These are phyloP conservation scores for Apamea monoglypha DNA, from an alignment of 2,888 invertebrate genomes.

Conservation along the genomic window DNA sequence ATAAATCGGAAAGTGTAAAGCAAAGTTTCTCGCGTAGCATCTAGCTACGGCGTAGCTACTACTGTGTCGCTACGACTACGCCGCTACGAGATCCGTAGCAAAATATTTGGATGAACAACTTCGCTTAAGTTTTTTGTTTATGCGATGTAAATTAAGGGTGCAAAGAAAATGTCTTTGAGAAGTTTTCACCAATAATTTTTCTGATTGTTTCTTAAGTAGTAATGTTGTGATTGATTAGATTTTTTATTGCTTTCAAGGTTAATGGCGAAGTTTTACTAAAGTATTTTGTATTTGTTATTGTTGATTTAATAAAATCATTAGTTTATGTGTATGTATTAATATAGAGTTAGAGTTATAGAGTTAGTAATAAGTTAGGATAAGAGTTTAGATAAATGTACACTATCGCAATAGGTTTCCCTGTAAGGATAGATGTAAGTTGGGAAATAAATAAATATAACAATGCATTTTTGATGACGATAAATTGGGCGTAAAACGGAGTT, in stretches of 20 bases:
- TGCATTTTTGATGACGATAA: background rate
- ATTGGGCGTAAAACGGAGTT: background rate
- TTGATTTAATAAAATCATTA: background rate
- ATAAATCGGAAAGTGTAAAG: constrained; percentile 49
- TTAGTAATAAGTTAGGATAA: too few species aligned
- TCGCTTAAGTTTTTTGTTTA: constrained; percentile 28
- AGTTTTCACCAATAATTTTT: constrained; percentile 22
- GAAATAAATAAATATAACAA: too few species aligned
- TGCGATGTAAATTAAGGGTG: constrained; percentile 39
- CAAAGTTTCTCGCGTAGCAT: constrained; percentile 39
- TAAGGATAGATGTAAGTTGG: too few species aligned
- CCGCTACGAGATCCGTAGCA: constrained; percentile 45
- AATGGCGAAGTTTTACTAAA: constrained; percentile 13
- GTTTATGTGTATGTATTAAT: too few species aligned
- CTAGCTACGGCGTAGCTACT: constrained; percentile 21
- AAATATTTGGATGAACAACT: constrained; percentile 43
- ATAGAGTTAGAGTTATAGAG: too few species aligned
- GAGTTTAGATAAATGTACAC: too few species aligned
- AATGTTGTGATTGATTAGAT: constrained; percentile 44
- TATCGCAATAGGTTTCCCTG: too few species aligned
- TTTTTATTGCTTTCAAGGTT: constrained; percentile 29
- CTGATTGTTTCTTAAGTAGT: constrained; percentile 34
- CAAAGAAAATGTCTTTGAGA: constrained; percentile 37
- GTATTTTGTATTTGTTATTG: background rate
- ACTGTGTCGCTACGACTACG: constrained; percentile 14